Conservation (phyloP, 2,797 vertebrate genomes). For the Distichodus sexfasciatus region DNA sequence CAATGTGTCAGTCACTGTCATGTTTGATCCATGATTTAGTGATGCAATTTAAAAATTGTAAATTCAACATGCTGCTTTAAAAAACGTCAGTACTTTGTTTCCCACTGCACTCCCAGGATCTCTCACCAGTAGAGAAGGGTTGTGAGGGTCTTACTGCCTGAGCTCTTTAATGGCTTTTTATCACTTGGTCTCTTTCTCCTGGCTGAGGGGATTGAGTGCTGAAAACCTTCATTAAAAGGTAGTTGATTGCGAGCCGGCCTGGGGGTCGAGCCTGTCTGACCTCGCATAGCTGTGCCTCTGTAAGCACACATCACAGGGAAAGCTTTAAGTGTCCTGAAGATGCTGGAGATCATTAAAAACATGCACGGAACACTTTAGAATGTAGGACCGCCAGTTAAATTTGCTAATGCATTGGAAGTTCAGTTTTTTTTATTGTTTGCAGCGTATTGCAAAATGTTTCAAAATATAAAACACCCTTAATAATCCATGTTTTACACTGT, state of each 20-base stretch:
- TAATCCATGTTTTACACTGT: too few relatives aligned
- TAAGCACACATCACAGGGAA: neutral
- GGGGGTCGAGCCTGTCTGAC: conserved; percentile 28
- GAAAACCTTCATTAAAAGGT: conserved; percentile 58
- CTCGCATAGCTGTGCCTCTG: conserved; percentile 4
- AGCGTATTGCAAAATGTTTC: too few relatives aligned
- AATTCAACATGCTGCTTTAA: neutral
- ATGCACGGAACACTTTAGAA: neutral
- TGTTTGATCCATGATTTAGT: too few relatives aligned
- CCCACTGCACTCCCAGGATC: neutral
- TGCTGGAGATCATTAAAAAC: conserved; percentile 16
- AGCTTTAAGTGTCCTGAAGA: conserved; percentile 23
- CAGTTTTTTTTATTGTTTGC: too few relatives aligned
- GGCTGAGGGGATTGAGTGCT: conserved; percentile 43
- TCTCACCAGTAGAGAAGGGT: conserved; percentile 16
- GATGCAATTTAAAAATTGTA: neutral
- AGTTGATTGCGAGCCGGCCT: conserved; percentile 48
- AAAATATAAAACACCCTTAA: too few relatives aligned
- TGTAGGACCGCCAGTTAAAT: too few relatives aligned
- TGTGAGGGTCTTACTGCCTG: conserved; percentile 5
- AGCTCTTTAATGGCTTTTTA: conserved; percentile 53
- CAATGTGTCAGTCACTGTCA: too few relatives aligned
- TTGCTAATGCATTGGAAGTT: too few relatives aligned
- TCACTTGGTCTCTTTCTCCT: conserved; percentile 47
- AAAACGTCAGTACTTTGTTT: neutral